phyloP scores from a whole-genome alignment of 2,797 vertebrate genomes.

The Allobates femoralis region DNA sequence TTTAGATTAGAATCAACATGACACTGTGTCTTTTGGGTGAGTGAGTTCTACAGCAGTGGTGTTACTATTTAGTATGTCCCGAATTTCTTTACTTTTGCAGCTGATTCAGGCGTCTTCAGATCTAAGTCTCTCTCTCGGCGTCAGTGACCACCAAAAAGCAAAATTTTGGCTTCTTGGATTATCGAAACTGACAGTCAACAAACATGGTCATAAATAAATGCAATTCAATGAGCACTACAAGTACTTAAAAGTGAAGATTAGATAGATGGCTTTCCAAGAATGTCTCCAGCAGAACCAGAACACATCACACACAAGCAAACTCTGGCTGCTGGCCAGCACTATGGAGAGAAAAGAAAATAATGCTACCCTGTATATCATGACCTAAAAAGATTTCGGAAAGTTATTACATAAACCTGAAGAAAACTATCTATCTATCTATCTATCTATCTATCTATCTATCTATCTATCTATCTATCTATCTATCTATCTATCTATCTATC shows the following conservation, averaged over 20 bases:
- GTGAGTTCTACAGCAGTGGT: not conserved
- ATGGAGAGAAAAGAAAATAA: not conserved
- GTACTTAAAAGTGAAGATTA: conserved; percentile 1
- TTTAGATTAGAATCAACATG: not conserved
- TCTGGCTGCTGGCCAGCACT: conserved; percentile 7
- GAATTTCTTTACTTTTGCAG: not conserved
- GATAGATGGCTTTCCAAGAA: conserved; percentile 35
- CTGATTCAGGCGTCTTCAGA: not conserved
- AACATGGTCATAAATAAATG: conserved; percentile 24
- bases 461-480: not conserved
- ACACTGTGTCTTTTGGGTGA: not conserved
- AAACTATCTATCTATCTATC: not conserved
- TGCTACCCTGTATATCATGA: not conserved
- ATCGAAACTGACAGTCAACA: conserved; percentile 9
- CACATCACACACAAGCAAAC: not conserved
- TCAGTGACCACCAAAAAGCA: not conserved
- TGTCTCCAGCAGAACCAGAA: not conserved
- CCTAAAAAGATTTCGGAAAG: not conserved
- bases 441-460: conserved; percentile 18
- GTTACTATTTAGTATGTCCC: not conserved
- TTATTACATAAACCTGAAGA: not conserved
- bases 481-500: not conserved
- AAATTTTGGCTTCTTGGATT: not conserved
- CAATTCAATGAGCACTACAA: not conserved
- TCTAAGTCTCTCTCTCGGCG: not conserved